Evolutionary conservation across 2,797 vertebrate species (phyloP).

Genomic region (Thunnus albacares): DNA sequence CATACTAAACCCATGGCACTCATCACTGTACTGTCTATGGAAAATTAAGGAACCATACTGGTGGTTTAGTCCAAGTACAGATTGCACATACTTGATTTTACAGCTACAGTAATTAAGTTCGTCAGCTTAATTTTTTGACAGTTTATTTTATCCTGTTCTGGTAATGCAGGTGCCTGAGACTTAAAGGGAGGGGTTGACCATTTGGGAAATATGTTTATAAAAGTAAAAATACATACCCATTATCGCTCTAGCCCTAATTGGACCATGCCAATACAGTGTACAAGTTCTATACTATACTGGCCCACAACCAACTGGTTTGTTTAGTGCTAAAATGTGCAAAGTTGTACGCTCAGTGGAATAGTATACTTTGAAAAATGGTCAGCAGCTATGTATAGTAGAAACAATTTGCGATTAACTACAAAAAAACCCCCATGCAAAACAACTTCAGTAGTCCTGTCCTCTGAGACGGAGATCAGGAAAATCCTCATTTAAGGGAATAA

Average conservation of each 20-base stretch:
- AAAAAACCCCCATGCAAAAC: neutral
- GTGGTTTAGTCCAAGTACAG: neutral
- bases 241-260: too few relatives aligned
- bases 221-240: neutral
- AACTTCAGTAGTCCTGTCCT: neutral
- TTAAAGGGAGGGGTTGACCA: too few relatives aligned
- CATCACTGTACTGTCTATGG: neutral
- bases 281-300: neutral
- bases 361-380: neutral
- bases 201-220: too few relatives aligned
- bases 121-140: neutral
- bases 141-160: neutral
- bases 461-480: neutral
- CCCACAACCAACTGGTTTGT: neutral
- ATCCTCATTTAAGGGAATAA: too few relatives aligned
- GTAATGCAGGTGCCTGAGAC: too few relatives aligned
- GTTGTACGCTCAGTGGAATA: too few relatives aligned
- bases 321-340: too few relatives aligned
- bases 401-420: neutral
- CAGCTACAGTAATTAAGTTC: neutral
- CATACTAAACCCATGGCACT: conserved; percentile 1
- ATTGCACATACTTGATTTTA: neutral
- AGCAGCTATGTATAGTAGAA: neutral
- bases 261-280: too few relatives aligned
- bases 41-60: neutral